A percentile compares a stretch with the other conserved stretches of the same genome.
Evolutionary conservation across 2,888 invertebrate species (phyloP).

Genomic region (Poecilus cupreus): DNA sequence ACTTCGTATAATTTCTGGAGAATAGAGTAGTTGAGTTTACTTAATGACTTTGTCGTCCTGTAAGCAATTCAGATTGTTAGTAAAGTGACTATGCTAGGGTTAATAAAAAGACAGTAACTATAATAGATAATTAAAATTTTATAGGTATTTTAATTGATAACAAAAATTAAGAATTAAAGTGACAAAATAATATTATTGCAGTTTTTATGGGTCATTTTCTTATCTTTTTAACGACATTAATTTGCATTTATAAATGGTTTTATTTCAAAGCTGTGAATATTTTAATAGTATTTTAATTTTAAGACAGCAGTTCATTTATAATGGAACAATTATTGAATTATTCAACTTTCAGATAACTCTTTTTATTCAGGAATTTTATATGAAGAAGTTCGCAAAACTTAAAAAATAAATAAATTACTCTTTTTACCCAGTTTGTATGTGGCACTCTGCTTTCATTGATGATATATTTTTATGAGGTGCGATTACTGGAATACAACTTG

Average conservation of each 20-base stretch:
- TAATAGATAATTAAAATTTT: neutral
- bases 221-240: neutral
- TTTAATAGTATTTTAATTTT: too few species aligned
- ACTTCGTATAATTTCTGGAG: neutral
- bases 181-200: neutral
- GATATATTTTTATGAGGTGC: too few species aligned
- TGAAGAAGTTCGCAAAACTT: too few species aligned
- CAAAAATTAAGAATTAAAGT: conserved; percentile 20
- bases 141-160: neutral
- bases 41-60: conserved; percentile 15
- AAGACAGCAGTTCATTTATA: too few species aligned
- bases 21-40: neutral
- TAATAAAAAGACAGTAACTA: neutral
- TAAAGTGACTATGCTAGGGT: neutral
- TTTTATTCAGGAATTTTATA: too few species aligned
- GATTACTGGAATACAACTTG: too few species aligned
- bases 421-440: too few species aligned
- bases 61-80: conserved; percentile 9
- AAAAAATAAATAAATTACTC: too few species aligned
- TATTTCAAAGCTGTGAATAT: too few species aligned
- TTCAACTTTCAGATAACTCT: too few species aligned
- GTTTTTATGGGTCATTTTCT: conserved; percentile 1
- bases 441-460: too few species aligned
- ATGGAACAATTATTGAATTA: too few species aligned
- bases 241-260: conserved; percentile 10